Evolutionary conservation across 2,113 vertebrate species (phyloP), one percentile per base, ranked within the genome.

Genomic region (Callospermophilus lateralis): DNA sequence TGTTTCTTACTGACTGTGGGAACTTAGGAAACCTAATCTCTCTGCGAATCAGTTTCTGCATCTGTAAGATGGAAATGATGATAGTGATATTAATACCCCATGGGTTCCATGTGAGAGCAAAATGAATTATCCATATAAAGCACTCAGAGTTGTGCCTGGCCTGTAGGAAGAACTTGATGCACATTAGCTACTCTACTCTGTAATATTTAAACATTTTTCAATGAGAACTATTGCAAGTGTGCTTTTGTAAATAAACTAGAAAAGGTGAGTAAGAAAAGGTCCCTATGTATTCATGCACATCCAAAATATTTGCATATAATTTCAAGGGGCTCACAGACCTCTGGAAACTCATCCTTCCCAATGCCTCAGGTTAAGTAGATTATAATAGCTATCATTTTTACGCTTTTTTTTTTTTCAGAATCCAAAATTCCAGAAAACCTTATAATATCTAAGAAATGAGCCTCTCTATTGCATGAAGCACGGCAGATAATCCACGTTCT

Each of bases 161-260:
- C 5, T 4, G 11, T 12, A 68, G 63, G 39, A 91, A 48, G 32
- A 48, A 9, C 42, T 77, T 17, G 22, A 20, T 22, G 45, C 1
- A 15, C 22, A 24, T 32, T 34, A 70, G 86, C 73, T 28, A 10
- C 45, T 28, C 26, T 30, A 24, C 79, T 61, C 70, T n/a, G 79
- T 37, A 78, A 20, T 30, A 28, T 39, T 51, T 79, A 67, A 67
- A 53, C 80, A 90, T 39, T 68, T 83, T 73, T n/a, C 58, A 51
- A 0, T 19, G 58, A 72, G 34, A 48, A 65, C 22, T 16, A 34
- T 81, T 26, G 16, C 28, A 6, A 4, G 20, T 9, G 3, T 6
- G 15, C 53, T 70, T 96, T 93, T 70, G 32, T 84, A 78, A 78
- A 83, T 26, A 81, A 72, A 72, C 34, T 51, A 63, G 67, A 63